Percentiles rank a stretch among this genome's conserved stretches.
phyloP scores from a whole-genome alignment of 2,113 vertebrate genomes.

The Erythrocercus mccallii region DNA sequence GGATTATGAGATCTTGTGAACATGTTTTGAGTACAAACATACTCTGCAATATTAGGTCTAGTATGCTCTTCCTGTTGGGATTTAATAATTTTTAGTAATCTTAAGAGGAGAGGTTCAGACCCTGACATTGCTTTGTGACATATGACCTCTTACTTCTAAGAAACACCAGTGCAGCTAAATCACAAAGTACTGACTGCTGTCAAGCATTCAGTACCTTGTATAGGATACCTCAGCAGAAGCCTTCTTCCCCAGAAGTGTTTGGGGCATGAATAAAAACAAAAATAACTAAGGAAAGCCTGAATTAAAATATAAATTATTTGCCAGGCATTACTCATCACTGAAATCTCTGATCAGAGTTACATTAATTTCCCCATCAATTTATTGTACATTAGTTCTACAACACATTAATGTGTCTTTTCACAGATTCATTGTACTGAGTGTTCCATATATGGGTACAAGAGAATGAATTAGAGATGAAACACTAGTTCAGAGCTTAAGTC shows the following conservation, averaged over 20 bases:
- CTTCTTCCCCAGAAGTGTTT: not conserved
- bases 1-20: constrained; percentile 34
- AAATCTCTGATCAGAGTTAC: not conserved
- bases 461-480: not conserved
- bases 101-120: not conserved
- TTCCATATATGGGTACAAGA: not conserved
- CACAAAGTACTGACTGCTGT: not conserved
- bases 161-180: constrained; percentile 3
- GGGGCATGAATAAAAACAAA: not conserved
- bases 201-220: not conserved
- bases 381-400: not conserved
- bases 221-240: constrained; percentile 5
- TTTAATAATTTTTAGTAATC: not conserved
- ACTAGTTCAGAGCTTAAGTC: constrained; percentile 37
- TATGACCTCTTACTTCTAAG: constrained; percentile 10
- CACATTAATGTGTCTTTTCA: constrained; percentile 1
- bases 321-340: not conserved
- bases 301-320: constrained; percentile 4
- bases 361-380: constrained; percentile 1
- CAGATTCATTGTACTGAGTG: not conserved
- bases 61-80: not conserved
- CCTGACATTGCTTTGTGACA: not conserved
- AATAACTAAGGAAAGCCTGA: not conserved
- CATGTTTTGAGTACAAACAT: not conserved
- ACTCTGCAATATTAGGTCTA: not conserved